A percentile compares a stretch with the other conserved stretches of the same genome.
Evolutionary conservation across 2,888 invertebrate genomes (phyloP).

Genomic region (Ochlodes sylvanus): DNA sequence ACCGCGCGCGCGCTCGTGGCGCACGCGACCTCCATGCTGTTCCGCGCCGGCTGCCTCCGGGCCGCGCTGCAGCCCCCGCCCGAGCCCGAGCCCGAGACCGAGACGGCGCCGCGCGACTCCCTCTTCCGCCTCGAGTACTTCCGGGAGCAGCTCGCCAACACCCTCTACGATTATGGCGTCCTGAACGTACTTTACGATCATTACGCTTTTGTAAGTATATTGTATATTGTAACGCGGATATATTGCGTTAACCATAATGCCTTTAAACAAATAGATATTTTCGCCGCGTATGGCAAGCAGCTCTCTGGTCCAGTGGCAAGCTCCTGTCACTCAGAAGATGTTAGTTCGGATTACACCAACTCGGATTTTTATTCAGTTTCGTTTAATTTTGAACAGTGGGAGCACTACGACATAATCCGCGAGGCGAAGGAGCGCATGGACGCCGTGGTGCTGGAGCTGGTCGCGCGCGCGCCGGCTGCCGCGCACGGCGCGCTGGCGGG

Average conservation of each 20-base stretch:
- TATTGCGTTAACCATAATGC: no score
- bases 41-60: slow-evolving; percentile 52
- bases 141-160: slow-evolving; percentile 46
- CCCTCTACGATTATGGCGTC: slow-evolving; percentile 56
- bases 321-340: no score
- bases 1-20: slow-evolving; percentile 48
- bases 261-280: no score
- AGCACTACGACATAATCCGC: slow-evolving; percentile 55
- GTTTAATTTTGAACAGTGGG: no score
- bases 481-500: slow-evolving; percentile 36
- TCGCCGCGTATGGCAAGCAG: no score
- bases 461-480: slow-evolving; percentile 39
- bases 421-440: slow-evolving; percentile 49
- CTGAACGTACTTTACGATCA: slow-evolving; percentile 57
- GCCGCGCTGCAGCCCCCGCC: not conserved
- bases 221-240: no score
- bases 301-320: no score
- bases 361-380: no score
- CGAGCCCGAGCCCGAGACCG: no score
- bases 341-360: no score
- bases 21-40: slow-evolving; percentile 49
- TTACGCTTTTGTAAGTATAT: slow-evolving; percentile 67
- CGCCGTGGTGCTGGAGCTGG: slow-evolving; percentile 48
- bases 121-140: slow-evolving; percentile 50
- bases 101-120: slow-evolving; percentile 13